phyloP scores from a whole-genome alignment of 2,113 vertebrate genomes.

The Cyphomyrus discorhynchus region DNA sequence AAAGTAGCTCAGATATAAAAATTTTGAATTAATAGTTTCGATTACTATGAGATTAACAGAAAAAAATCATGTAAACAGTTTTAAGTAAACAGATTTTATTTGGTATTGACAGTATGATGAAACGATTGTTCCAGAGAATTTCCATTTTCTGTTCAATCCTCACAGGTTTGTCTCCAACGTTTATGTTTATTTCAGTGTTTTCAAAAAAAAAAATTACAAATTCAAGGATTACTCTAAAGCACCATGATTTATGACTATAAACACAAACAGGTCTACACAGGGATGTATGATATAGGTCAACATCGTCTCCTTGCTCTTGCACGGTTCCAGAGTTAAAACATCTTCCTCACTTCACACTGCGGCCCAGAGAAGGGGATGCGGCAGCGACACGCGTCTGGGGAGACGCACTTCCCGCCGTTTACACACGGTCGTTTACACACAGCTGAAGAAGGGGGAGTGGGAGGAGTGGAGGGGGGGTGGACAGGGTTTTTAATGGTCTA shows the following conservation, averaged over 20 bases:
- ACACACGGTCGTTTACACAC: slow-evolving; percentile 66
- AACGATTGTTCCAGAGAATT: background rate
- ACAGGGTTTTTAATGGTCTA: background rate
- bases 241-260: background rate
- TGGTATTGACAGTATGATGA: background rate
- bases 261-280: background rate
- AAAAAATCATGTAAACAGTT: background rate
- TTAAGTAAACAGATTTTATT: slow-evolving; percentile 9
- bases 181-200: slow-evolving; percentile 5
- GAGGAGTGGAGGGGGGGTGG: background rate
- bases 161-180: background rate
- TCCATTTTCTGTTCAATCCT: background rate
- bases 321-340: slow-evolving; percentile 30
- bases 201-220: slow-evolving; percentile 23
- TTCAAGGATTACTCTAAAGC: slow-evolving; percentile 27
- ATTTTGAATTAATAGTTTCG: background rate
- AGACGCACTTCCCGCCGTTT: slow-evolving; percentile 75
- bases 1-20: background rate
- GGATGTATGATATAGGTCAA: background rate
- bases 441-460: slow-evolving; percentile 47
- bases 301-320: background rate
- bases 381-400: slow-evolving; percentile 69
- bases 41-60: background rate
- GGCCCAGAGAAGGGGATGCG: slow-evolving; percentile 58
- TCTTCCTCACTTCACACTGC: slow-evolving; percentile 63